Base-by-base conservation (phyloP, 2,797 vertebrate genomes). In the Gouania willdenowi region DNA sequence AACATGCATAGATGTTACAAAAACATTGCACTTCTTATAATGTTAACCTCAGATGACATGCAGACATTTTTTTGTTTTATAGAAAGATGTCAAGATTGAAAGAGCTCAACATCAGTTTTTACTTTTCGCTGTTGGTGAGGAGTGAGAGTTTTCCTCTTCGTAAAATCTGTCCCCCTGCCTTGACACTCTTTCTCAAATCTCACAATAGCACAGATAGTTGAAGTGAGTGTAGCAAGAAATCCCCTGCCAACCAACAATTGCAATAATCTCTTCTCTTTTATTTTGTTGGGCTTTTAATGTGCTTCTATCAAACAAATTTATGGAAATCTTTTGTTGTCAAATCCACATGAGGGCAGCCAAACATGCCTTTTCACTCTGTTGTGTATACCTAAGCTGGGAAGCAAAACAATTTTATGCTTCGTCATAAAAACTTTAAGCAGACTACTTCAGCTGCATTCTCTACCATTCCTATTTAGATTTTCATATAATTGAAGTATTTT, bases 321-420 rank as follows among this genome's bases (percentile, higher is more conserved):
- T 83, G 82, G 55, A 81, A 85, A 86, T 81, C 65, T 62, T 65
- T 60, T 77, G 71, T 74, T 77, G 72, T 82, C 50, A 75, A 79
- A 79, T 75, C 76, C 75, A 75, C 74, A 77, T 40, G 66, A 79
- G 71, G 69, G 55, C 72, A 83, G 58, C 67, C 72, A 65, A 74
- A 80, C 66, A 76, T 67, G 56, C 37, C 34, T 71, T 72, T 66
- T 57, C 45, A 44, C 21, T 30, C 13, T n/a, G 0, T 36, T 59
- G 60, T 59, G 35, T 71, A 41, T 61, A 25, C 14, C 26, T 25
- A 38, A 47, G 43, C 61, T 42, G n/a, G 8, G 48, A 42, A 23
- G 49, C 50, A 64, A 55, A 56, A 41, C 42, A 51, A 58, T 33
- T 64, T 77, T 74, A 68, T 81, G 19, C 42, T 46, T 50, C 51